phyloP scores from a whole-genome alignment of 2,888 invertebrate species.

The Serrognathus titanus region DNA sequence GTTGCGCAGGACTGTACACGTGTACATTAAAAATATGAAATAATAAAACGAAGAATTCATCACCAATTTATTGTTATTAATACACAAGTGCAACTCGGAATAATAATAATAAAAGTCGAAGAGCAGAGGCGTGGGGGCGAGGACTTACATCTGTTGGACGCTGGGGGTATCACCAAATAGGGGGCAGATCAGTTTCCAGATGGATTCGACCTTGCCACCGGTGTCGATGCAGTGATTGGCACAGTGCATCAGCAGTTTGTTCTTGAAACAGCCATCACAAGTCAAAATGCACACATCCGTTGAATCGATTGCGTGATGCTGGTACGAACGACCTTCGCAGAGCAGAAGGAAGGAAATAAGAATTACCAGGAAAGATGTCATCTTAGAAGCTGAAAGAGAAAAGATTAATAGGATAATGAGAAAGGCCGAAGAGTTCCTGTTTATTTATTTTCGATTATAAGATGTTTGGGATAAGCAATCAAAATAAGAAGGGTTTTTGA shows the following conservation, averaged over 20 bases:
- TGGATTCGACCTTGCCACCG: slow-evolving; percentile 25
- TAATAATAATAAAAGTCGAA: no score
- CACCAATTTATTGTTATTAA: no score
- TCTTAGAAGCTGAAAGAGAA: slow-evolving; percentile 7
- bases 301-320: slow-evolving; percentile 26
- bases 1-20: no score
- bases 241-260: slow-evolving; percentile 30
- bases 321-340: slow-evolving; percentile 15
- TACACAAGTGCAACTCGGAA: no score
- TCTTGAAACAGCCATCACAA: slow-evolving; percentile 37
- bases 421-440: no score
- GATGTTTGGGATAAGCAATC: no score
- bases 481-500: no score
- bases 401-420: no score
- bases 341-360: slow-evolving; percentile 5
- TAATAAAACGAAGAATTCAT: no score
- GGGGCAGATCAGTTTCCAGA: slow-evolving; percentile 33
- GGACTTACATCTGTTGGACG: slow-evolving; percentile 21
- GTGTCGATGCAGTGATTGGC: slow-evolving; percentile 38
- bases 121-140: background rate
- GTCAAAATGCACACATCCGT: slow-evolving; percentile 37
- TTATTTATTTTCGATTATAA: no score
- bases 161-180: slow-evolving; percentile 19
- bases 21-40: no score
- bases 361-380: slow-evolving; percentile 1